Base-by-base conservation (phyloP, 2,113 vertebrate species). In the Peromyscus californicus region DNA sequence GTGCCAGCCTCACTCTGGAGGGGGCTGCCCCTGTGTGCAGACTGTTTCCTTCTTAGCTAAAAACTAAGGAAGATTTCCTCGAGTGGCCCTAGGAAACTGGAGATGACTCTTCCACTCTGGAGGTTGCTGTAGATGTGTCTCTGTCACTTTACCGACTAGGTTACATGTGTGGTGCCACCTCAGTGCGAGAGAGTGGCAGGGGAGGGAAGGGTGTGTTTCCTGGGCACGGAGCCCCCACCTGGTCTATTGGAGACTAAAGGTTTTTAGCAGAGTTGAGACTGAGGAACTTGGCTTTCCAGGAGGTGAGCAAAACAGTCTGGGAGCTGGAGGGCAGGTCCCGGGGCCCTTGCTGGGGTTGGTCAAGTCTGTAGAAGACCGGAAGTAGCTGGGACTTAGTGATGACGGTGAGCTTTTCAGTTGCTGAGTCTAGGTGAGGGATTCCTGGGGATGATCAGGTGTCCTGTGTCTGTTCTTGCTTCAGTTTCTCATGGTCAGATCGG, bases 251-350 rank as follows among this genome's bases (percentile, higher is more conserved):
- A 83, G 67, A 48, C 24, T 19, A 57, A n/a, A 79, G 61, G 42
- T 48, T 67, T 89, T 61, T 45, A 83, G 17, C 67, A 24, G 11
- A 69, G 22, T 21, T 94, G 67, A 84, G 69, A 65, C 63, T 80
- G 57, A 78, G 87, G 42, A 33, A 36, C 78, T 83, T 91, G 76
- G 33, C 76, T 97, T 97, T 83, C 63, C 26, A 63, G 70, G 57
- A 88, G 17, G 39, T 63, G n/a, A 88, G 22, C 45, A 42, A 80
- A 86, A 39, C 9, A n/a, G 39, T 3, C 26, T 17, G 57, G 76
- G 19, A 63, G 54, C 29, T 57, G 29, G 42, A n/a, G 26, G 19
- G 17, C 31, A 39, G 0, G 13, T 82, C 39, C 1, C 3, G 3
- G n/a, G 65, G n/a, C 74, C 45, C 83, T 90, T 12, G 2, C 61